These are phyloP conservation scores for Rhinophrynus dorsalis DNA, from an alignment of 2,797 vertebrate species.

Conservation along the genomic window DNA sequence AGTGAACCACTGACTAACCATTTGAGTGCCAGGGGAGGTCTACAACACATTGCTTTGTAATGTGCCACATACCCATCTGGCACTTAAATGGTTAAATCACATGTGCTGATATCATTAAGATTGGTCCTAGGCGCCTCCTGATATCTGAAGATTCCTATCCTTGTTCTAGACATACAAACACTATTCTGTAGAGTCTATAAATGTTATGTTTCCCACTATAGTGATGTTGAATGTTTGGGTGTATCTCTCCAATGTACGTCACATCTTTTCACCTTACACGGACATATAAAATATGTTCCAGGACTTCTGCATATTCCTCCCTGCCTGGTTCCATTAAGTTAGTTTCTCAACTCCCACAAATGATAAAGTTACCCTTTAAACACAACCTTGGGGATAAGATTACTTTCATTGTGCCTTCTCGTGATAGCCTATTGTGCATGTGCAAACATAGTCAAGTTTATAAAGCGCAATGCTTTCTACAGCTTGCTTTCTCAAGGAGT, in stretches of 20 bases:
- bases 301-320: background rate
- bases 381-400: constrained; percentile 8
- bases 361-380: constrained; percentile 18
- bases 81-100: no score
- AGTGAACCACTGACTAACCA: no score
- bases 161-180: no score
- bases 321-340: background rate
- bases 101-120: no score
- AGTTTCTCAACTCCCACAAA: background rate
- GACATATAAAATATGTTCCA: constrained; percentile 6
- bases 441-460: constrained; percentile 13
- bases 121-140: no score
- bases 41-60: no score
- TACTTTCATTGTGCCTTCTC: constrained; percentile 23
- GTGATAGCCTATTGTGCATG: constrained; percentile 7
- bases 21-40: no score
- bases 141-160: no score
- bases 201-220: background rate
- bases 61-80: no score
- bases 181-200: no score
- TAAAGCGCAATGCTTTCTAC: constrained; percentile 5
- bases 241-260: background rate
- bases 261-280: background rate
- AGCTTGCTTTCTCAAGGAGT: background rate
- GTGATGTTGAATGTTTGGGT: background rate